These are phyloP conservation scores for Pachycephala philippinensis DNA, from an alignment of 2,113 vertebrate genomes.

Conservation along the genomic window DNA sequence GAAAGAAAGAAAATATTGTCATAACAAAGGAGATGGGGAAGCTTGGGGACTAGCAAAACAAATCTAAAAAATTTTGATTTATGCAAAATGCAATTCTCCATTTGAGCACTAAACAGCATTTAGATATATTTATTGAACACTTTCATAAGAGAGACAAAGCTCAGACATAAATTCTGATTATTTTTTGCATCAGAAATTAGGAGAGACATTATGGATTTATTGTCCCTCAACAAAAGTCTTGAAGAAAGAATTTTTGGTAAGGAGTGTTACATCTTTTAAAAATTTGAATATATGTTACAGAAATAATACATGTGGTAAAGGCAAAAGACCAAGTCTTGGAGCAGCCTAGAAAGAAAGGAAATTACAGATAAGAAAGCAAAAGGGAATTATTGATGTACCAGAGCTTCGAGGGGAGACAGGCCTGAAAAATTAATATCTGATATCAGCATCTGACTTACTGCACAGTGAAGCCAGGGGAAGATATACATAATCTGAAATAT, in stretches of 20 bases:
- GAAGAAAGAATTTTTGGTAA: neutral
- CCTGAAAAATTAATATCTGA: neutral
- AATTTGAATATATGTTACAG: fast-evolving
- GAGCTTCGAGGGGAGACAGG: neutral
- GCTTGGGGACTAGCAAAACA: neutral
- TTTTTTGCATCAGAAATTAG: neutral
- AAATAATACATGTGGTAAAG: neutral
- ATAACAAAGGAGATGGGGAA: neutral
- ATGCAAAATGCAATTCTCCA: neutral
- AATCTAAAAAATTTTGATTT: neutral
- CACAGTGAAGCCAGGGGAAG: neutral
- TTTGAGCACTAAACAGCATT: neutral
- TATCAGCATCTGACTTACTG: neutral
- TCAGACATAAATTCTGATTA: neutral
- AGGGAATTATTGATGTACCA: neutral
- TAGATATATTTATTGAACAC: neutral
- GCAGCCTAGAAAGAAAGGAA: neutral
- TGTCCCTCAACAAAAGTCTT: neutral
- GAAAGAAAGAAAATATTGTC: neutral
- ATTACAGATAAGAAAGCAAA: neutral
- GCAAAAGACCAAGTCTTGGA: neutral
- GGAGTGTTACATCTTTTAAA: neutral
- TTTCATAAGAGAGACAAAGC: neutral
- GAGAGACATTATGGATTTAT: neutral
- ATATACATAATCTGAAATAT: neutral